Evolutionary conservation across 2,797 vertebrate genomes (phyloP).

Genomic region (Malacoraja senta): DNA sequence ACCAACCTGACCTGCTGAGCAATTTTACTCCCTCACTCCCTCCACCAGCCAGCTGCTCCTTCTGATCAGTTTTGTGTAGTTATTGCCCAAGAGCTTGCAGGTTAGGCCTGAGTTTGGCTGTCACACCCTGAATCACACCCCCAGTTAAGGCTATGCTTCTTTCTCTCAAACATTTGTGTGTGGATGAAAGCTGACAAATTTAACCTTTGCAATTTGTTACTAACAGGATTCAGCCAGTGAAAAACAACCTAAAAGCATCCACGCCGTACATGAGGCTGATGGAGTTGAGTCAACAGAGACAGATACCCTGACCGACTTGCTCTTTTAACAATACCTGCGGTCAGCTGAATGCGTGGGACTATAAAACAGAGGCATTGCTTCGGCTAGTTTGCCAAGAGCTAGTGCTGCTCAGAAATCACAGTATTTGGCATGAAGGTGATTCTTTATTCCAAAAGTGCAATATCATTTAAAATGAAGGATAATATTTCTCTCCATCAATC

Average conservation of each 20-base stretch:
- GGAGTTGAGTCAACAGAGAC: constrained; percentile 66
- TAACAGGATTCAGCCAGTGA: constrained; percentile 45
- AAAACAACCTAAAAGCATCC: constrained; percentile 49
- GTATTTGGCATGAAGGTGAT: neutral
- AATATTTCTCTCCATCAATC: neutral
- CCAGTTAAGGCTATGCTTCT: constrained; percentile 40
- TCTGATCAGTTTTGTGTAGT: neutral
- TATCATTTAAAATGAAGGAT: neutral
- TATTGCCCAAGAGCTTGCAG: constrained; percentile 42
- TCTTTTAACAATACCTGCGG: neutral
- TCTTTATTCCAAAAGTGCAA: constrained; percentile 16
- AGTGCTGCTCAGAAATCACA: neutral
- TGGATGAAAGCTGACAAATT: constrained; percentile 37
- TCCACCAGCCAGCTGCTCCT: neutral
- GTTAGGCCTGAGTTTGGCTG: constrained; percentile 41
- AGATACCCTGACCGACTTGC: constrained; percentile 10
- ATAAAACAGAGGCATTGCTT: neutral
- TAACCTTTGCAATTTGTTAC: constrained; percentile 45
- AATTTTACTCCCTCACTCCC: neutral
- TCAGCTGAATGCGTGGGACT: neutral
- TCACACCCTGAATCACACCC: constrained; percentile 37
- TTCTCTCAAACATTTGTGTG: constrained; percentile 39
- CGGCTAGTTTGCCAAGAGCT: neutral
- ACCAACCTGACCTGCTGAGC: neutral
- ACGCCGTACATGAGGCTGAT: constrained; percentile 80